phyloP scores from a whole-genome alignment of 1,140 invertebrate genomes.

The Brachionus paranguensis region DNA sequence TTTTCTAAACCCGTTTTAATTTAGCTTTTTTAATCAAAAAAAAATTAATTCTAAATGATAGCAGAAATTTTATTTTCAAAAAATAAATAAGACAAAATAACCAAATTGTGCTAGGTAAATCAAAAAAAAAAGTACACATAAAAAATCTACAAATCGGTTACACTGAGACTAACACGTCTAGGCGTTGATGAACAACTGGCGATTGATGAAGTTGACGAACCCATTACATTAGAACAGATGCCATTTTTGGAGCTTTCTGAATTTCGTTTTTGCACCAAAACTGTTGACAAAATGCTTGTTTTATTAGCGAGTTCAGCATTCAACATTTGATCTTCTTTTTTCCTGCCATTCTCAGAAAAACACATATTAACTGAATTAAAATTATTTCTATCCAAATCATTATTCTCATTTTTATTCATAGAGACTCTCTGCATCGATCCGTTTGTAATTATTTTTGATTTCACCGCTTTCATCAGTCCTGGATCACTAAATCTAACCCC shows the following conservation, averaged over 20 bases:
- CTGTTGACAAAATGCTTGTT: background rate
- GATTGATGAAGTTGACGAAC: background rate
- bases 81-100: conserved; percentile 14
- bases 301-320: background rate
- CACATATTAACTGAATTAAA: background rate
- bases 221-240: background rate
- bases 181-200: background rate
- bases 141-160: conserved; percentile 29
- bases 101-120: background rate
- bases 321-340: background rate
- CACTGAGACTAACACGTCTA: conserved; percentile 34
- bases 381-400: background rate
- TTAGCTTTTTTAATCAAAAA: too few species aligned
- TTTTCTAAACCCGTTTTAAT: too few species aligned
- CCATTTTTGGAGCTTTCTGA: background rate
- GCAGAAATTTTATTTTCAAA: background rate
- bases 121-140: background rate
- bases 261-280: background rate
- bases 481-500: background rate
- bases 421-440: background rate
- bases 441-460: background rate
- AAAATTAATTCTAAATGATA: too few species aligned
- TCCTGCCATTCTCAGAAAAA: background rate
- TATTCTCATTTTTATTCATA: background rate
- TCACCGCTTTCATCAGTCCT: background rate